Percentiles rank a stretch among this genome's conserved stretches.
These are phyloP conservation scores for Trissoscelio sp. DNA, from an alignment of 2,888 invertebrate genomes.

Conservation along the genomic window DNA sequence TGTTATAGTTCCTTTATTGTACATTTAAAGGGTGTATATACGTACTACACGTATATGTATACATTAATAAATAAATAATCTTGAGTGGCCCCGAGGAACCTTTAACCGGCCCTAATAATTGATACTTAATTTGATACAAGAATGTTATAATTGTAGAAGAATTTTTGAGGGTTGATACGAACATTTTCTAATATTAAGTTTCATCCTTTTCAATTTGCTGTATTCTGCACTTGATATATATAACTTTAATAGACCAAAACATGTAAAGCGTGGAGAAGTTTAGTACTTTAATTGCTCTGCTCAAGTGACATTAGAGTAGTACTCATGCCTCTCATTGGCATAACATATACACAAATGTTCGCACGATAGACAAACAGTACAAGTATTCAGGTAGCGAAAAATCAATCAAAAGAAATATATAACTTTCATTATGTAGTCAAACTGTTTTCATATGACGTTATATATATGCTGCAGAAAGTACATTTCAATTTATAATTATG, in stretches of 20 bases:
- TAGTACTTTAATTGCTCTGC: constrained; percentile 26
- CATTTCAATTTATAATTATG: no score
- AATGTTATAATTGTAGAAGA: no score
- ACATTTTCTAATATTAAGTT: neutral
- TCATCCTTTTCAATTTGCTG: neutral
- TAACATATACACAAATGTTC: neutral
- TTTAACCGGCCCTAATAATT: no score
- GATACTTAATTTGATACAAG: no score
- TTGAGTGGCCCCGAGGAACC: no score
- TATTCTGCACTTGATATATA: neutral
- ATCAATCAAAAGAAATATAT: neutral
- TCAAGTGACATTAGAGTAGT: constrained; percentile 34
- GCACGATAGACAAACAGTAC: constrained; percentile 1
- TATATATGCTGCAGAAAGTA: no score
- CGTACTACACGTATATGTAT: no score
- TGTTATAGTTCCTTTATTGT: no score
- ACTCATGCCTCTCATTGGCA: constrained; percentile 17
- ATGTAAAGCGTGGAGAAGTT: constrained; percentile 21
- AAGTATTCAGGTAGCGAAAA: neutral
- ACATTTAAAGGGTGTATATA: no score
- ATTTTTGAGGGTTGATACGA: no score
- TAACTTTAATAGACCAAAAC: constrained; percentile 11
- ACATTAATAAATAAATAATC: no score
- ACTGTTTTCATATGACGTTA: no score
- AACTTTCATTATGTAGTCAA: neutral